These are phyloP conservation scores for Zygogramma bicolorata DNA, from an alignment of 2,888 invertebrate species.

Conservation along the genomic window DNA sequence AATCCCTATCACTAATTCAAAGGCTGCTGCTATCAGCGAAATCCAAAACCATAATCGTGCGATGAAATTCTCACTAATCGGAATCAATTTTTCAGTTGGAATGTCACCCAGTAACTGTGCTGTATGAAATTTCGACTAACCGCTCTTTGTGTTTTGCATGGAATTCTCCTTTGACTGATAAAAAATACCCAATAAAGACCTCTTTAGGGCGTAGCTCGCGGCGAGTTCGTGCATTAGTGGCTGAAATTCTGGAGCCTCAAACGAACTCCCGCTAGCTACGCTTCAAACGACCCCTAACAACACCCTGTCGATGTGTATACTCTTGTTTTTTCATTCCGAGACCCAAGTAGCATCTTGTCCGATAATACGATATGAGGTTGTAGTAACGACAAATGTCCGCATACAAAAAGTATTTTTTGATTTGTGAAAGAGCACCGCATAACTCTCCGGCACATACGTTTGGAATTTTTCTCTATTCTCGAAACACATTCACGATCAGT, in stretches of 20 bases:
- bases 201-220: conserved; percentile 31
- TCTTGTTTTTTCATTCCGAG: conserved; percentile 43
- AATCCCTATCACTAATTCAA: no score
- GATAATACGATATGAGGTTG: conserved; percentile 42
- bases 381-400: conserved; percentile 43
- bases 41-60: background rate
- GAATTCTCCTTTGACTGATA: conserved; percentile 33
- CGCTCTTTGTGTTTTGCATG: conserved; percentile 28
- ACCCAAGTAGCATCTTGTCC: conserved; percentile 65
- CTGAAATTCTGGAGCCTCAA: background rate
- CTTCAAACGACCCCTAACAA: background rate
- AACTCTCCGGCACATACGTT: conserved; percentile 60
- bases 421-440: conserved; percentile 63
- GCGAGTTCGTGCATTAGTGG: conserved; percentile 25
- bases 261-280: background rate
- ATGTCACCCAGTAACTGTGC: background rate
- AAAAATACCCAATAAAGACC: conserved; percentile 43
- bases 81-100: background rate
- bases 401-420: conserved; percentile 38
- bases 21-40: background rate
- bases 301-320: conserved; percentile 30
- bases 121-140: background rate
- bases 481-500: conserved; percentile 56
- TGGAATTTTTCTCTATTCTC: conserved; percentile 40
- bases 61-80: background rate